Base-by-base conservation (phyloP, 2,888 invertebrate species). In the Bhutanitis thaidina region DNA sequence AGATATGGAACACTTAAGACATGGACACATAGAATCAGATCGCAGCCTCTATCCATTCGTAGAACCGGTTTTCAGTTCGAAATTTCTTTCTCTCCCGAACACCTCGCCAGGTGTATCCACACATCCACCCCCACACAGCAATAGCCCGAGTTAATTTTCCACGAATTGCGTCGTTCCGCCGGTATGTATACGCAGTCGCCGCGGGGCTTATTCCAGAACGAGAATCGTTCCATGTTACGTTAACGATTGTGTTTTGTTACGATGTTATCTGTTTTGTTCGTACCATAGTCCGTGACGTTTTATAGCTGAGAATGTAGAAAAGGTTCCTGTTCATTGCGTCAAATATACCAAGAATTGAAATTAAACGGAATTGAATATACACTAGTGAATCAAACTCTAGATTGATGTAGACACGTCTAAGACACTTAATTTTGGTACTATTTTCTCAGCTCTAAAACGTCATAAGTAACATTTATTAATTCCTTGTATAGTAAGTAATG, bases 401-500 rank as follows among this genome's bases (percentile, higher is more conserved):
- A 34, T 53, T 36, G 32, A 25, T 12, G 9, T 44, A 27, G 35
- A 15, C 41, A 13, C 7, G 16, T 5, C 15, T 5, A 20, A 3
- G 20, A 20, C 20, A 20, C 27, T 27, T 27, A 1, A 4, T 8
- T 27, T 27, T 27, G 1, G 1, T 27, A 20, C 13, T 34, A 32
- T 9, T 10, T 12, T 71, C 58, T 75, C 65, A 74, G 78, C 78
- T 85, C 79, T 80, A 76, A 77, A 74, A 60, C 72, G 78, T 55
- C 80, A 74, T 55, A 53, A 50, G 60, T 61, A 68, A 68, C 62
- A 65, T 62, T 64, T 71, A 71, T 71, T 80, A 74, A 80, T 81
- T 80, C 76, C 77, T 85, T 80, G 74, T 83, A 80, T 81, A 84
- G 82, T 87, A 84, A 79, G 81, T 88, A 87, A 82, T 80, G 73